A percentile compares a stretch with the other conserved stretches of the same genome.
Evolutionary conservation across 2,113 vertebrate genomes (phyloP).

Genomic region (Oncorhynchus masou): DNA sequence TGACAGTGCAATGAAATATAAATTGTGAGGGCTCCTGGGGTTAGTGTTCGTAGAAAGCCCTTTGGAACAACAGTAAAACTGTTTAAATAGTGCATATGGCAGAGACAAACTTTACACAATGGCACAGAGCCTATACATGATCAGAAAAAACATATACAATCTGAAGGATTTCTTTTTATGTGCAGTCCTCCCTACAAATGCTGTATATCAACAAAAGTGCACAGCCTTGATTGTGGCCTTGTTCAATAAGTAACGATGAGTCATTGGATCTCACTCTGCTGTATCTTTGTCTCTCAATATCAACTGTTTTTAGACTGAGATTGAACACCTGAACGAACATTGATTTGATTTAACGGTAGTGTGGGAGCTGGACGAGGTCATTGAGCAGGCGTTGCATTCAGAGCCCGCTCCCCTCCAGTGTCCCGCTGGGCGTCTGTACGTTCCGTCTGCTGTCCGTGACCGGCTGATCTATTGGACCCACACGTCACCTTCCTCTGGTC

Average conservation of each 20-base stretch:
- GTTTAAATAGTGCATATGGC: neutral
- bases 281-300: too few species aligned
- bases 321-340: too few species aligned
- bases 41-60: neutral
- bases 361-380: too few species aligned
- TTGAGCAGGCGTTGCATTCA: too few species aligned
- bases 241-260: neutral
- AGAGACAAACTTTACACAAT: neutral
- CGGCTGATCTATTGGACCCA: too few species aligned
- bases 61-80: neutral
- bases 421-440: too few species aligned
- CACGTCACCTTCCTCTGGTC: too few species aligned
- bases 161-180: too few species aligned
- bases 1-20: conserved; percentile 1
- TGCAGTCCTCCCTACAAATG: neutral
- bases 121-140: neutral
- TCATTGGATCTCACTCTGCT: neutral
- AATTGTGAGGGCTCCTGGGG: conserved; percentile 1
- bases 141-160: neutral
- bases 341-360: too few species aligned
- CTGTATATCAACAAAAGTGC: neutral
- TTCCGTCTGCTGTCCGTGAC: too few species aligned
- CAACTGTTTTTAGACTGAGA: too few species aligned
- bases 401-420: too few species aligned
- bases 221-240: neutral